These are phyloP conservation scores for Boloria selene DNA, from an alignment of 2,888 invertebrate species.

Conservation along the genomic window DNA sequence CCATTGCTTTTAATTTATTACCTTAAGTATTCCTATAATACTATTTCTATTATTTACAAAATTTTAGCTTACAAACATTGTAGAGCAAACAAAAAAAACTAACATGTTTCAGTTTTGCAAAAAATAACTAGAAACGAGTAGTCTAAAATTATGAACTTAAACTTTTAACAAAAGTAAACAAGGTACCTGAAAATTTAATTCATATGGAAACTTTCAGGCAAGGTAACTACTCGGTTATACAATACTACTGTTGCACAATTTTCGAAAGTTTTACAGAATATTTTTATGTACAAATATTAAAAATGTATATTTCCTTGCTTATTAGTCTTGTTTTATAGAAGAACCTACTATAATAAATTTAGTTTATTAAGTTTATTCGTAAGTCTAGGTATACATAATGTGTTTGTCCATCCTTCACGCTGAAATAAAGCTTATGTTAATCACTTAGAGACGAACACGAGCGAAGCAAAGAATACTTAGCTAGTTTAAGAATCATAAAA, in stretches of 20 bases:
- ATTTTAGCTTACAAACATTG: not conserved
- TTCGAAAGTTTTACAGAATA: slow-evolving; percentile 6
- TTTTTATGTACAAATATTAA: slow-evolving; percentile 17
- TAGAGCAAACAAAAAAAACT: not conserved
- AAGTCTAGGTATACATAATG: not conserved
- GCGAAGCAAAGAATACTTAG: no score
- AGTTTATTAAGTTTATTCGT: not conserved
- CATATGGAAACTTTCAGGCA: slow-evolving; percentile 12
- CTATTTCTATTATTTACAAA: not conserved
- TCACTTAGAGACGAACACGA: no score
- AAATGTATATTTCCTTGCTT: not conserved
- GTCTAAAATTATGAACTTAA: not conserved
- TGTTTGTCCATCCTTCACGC: no score
- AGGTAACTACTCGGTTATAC: not conserved
- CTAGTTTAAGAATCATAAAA: no score
- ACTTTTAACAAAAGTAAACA: slow-evolving; percentile 25
- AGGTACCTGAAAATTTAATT: slow-evolving; percentile 15
- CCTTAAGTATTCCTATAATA: no score
- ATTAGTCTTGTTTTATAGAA: not conserved
- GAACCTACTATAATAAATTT: not conserved
- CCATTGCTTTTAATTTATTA: no score
- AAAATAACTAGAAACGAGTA: not conserved
- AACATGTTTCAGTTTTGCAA: not conserved
- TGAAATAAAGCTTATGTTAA: no score
- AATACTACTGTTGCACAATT: slow-evolving; percentile 20